These are phyloP conservation scores for Eupsittula cactorum DNA, from an alignment of 2,113 vertebrate species.

Conservation along the genomic window DNA sequence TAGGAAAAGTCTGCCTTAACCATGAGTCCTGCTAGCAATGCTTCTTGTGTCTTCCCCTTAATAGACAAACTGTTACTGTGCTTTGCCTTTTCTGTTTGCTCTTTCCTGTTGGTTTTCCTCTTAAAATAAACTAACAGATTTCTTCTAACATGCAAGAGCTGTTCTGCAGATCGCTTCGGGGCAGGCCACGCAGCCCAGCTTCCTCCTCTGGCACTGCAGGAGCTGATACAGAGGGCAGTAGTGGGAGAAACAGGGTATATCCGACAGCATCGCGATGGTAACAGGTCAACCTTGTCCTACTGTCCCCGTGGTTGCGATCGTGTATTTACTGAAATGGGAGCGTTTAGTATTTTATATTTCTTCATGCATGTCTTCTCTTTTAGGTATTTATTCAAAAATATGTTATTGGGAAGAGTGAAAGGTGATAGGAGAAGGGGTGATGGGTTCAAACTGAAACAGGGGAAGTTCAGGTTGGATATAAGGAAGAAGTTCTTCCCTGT, in stretches of 20 bases:
- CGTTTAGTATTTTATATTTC: not conserved
- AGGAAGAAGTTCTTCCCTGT: not conserved
- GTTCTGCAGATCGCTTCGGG: not conserved
- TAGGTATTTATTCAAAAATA: not conserved
- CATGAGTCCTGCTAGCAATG: not conserved
- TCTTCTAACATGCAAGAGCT: not conserved
- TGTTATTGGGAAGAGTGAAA: not conserved
- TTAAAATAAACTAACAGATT: not conserved
- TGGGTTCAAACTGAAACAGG: not conserved
- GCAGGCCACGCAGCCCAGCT: not conserved
- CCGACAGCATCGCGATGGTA: not conserved
- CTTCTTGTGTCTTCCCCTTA: not conserved
- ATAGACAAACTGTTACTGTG: not conserved
- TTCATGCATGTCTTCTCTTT: not conserved
- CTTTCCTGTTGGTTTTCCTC: not conserved
- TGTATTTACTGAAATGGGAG: not conserved
- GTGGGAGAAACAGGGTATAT: not conserved
- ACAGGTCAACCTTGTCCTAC: not conserved
- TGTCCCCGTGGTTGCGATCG: accelerated
- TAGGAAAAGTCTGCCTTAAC: not conserved
- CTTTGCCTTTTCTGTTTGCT: not conserved
- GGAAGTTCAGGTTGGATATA: not conserved
- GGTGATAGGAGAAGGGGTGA: not conserved
- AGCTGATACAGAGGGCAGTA: not conserved
- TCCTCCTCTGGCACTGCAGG: not conserved